phyloP scores from a whole-genome alignment of 2,113 vertebrate species.

The Hylia prasina region DNA sequence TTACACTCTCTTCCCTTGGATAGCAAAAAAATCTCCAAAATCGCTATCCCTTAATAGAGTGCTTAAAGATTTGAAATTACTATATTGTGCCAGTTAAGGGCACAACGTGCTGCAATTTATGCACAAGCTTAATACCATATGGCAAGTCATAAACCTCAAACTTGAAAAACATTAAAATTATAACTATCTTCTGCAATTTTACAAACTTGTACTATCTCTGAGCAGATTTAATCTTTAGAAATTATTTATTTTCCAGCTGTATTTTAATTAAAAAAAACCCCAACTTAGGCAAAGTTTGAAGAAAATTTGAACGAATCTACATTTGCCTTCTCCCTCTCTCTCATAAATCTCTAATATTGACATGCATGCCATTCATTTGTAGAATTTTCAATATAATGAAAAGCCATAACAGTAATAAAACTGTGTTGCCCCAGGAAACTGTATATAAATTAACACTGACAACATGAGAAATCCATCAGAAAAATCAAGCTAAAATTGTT shows the following conservation, averaged over 20 bases:
- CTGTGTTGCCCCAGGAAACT: neutral
- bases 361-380: neutral
- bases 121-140: neutral
- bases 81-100: neutral
- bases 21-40: neutral
- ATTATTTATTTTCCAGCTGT: neutral
- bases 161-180: neutral
- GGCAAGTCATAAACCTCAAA: neutral
- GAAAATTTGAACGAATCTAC: neutral
- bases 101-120: neutral
- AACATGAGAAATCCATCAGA: neutral
- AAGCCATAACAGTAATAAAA: slow-evolving; percentile 9
- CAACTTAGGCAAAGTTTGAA: neutral
- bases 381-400: slow-evolving; percentile 10
- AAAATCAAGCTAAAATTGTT: neutral
- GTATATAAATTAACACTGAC: neutral
- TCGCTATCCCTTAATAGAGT: neutral
- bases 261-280: neutral
- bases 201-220: neutral
- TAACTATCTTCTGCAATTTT: neutral
- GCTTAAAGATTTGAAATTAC: neutral
- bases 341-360: neutral
- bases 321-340: neutral
- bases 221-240: neutral
- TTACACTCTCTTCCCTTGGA: neutral